phyloP scores from a whole-genome alignment of 1,140 invertebrate genomes.

The Drosophila arizonae region DNA sequence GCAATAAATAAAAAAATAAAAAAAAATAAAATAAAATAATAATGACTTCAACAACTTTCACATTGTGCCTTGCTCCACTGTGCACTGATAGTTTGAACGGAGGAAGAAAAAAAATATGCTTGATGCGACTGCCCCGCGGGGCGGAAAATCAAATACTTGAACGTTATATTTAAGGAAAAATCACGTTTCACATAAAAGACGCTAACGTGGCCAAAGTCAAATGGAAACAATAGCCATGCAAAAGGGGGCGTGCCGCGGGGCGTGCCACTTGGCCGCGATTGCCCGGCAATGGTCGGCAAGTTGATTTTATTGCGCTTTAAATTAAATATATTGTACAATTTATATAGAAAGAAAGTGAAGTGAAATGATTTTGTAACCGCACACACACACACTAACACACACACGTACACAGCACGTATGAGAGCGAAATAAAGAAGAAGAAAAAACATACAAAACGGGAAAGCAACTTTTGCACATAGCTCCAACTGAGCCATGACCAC shows the following conservation, averaged over 20 bases:
- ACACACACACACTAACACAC: slow-evolving; percentile 6
- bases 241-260: background rate
- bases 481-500: slow-evolving; percentile 56
- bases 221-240: slow-evolving; percentile 59
- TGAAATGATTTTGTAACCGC: slow-evolving; percentile 61
- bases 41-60: background rate
- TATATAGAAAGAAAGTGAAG: slow-evolving; percentile 65
- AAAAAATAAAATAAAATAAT: too few species aligned
- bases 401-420: slow-evolving; percentile 4
- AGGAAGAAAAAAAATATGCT: slow-evolving; percentile 38
- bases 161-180: slow-evolving; percentile 69
- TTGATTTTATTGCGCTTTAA: slow-evolving; percentile 80
- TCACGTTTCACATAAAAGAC: slow-evolving; percentile 75
- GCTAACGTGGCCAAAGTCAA: slow-evolving; percentile 68
- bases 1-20: background rate
- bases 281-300: slow-evolving; percentile 50
- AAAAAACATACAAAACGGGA: slow-evolving; percentile 1
- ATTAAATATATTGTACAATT: slow-evolving; percentile 77
- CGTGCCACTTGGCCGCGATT: slow-evolving; percentile 32
- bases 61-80: background rate
- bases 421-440: background rate
- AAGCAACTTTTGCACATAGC: background rate
- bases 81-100: slow-evolving; percentile 25
- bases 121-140: slow-evolving; percentile 21
- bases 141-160: slow-evolving; percentile 45